Percentiles rank a stretch among this genome's conserved stretches.
These are phyloP conservation scores for Pangasius sanitwongsei DNA, from an alignment of 2,797 vertebrate species.

Conservation along the genomic window DNA sequence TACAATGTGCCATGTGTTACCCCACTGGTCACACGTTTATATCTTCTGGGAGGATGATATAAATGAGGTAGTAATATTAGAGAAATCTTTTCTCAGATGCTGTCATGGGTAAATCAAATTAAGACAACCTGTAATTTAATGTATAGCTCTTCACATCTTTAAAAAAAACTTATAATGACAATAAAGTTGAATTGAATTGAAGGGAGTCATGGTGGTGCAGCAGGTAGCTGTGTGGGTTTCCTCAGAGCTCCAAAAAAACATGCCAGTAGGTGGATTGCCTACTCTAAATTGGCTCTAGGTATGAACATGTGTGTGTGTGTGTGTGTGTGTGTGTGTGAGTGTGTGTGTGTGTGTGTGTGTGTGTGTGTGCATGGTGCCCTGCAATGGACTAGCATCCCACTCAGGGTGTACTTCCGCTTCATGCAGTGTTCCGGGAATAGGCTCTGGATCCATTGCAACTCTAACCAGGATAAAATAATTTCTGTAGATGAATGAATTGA, in stretches of 20 bases:
- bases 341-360: conserved; percentile 1
- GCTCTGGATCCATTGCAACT: not conserved
- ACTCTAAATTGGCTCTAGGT: not conserved
- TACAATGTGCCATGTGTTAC: not conserved
- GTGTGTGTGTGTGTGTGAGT: not conserved
- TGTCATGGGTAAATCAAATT: not conserved
- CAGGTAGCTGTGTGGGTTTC: conserved; percentile 2
- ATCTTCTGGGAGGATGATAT: not conserved
- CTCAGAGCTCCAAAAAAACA: not conserved
- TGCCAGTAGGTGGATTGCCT: not conserved
- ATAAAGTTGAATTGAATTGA: not conserved
- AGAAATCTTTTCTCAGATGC: not conserved
- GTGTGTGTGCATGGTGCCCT: not conserved
- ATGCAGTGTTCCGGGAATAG: not conserved
- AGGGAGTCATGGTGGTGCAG: not conserved
- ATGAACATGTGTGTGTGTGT: not conserved
- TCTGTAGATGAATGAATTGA: not conserved
- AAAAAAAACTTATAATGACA: not conserved
- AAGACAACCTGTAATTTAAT: not conserved
- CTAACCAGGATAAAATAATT: not conserved
- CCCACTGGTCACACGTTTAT: not conserved
- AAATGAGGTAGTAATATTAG: not conserved
- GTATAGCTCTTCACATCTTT: not conserved
- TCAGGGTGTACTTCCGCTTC: not conserved
- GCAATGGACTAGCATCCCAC: not conserved